These are phyloP conservation scores for Pteria penguin DNA, from an alignment of 2,888 invertebrate genomes.

Conservation along the genomic window DNA sequence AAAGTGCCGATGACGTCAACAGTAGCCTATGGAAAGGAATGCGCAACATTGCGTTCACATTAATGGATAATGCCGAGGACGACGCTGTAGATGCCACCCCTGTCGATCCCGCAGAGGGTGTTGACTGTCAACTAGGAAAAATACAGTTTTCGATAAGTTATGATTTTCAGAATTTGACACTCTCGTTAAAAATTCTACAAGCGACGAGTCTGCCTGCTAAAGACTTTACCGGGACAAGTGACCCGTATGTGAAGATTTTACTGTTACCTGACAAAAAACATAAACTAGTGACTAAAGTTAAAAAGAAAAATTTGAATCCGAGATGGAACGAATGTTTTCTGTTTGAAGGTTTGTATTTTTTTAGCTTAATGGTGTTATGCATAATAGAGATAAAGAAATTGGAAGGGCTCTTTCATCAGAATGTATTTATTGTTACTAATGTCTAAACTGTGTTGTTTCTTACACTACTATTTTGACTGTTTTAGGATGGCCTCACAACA, in stretches of 20 bases:
- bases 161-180: slow-evolving; percentile 76
- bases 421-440: too few relatives aligned
- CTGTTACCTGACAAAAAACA: slow-evolving; percentile 78
- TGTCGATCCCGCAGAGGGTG: slow-evolving; percentile 63
- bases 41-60: slow-evolving; percentile 70
- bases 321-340: slow-evolving; percentile 80
- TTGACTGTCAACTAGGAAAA: slow-evolving; percentile 74
- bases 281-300: slow-evolving; percentile 79
- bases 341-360: slow-evolving; percentile 83
- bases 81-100: slow-evolving; percentile 47
- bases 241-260: slow-evolving; percentile 79
- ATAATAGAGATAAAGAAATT: too few relatives aligned
- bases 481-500: slow-evolving; percentile 79
- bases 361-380: too few relatives aligned
- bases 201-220: slow-evolving; percentile 78
- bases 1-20: slow-evolving; percentile 48
- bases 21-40: slow-evolving; percentile 69
- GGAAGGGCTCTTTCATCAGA: too few relatives aligned
- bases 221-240: slow-evolving; percentile 79
- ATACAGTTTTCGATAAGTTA: slow-evolving; percentile 76
- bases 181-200: slow-evolving; percentile 75
- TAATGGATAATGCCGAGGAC: slow-evolving; percentile 68
- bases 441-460: too few relatives aligned
- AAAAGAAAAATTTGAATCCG: slow-evolving; percentile 79
- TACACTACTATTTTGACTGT: too few relatives aligned